These are phyloP conservation scores for Manis crassicaudata DNA, from an alignment of 2,797 vertebrate genomes.

Conservation along the genomic window DNA sequence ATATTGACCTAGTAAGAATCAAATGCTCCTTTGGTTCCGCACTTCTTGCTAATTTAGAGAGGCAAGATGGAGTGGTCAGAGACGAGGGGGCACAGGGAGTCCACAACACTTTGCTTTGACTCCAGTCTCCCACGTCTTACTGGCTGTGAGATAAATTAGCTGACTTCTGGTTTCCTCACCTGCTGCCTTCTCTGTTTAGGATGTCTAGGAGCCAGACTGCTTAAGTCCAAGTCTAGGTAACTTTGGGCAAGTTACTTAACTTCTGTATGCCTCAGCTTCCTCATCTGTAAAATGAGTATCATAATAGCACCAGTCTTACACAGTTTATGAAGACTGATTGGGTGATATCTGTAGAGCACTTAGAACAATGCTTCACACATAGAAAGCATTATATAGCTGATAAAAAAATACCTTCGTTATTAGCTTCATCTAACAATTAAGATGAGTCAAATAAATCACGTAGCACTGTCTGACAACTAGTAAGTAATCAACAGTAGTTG, in stretches of 20 bases:
- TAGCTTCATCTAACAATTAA: not conserved
- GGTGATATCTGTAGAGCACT: not conserved
- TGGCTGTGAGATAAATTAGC: not conserved
- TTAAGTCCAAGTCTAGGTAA: not conserved
- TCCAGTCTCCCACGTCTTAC: not conserved
- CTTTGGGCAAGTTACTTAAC: not conserved
- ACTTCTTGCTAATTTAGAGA: not conserved
- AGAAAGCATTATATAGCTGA: not conserved
- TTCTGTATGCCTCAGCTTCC: not conserved
- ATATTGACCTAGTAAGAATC: not conserved
- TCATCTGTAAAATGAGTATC: not conserved
- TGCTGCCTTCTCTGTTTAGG: not conserved
- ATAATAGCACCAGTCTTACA: not conserved
- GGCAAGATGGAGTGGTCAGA: not conserved
- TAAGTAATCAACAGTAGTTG: not conserved
- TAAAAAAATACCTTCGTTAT: slow-evolving; percentile 14
- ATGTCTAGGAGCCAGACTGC: not conserved
- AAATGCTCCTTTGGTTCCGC: not conserved
- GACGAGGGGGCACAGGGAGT: not conserved
- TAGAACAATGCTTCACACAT: not conserved
- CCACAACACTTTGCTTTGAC: not conserved
- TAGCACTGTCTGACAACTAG: not conserved
- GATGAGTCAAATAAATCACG: not conserved
- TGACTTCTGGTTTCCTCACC: not conserved
- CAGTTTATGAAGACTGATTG: not conserved